Conservation (phyloP, 2,888 invertebrate genomes). For the Drosophila borealis region DNA sequence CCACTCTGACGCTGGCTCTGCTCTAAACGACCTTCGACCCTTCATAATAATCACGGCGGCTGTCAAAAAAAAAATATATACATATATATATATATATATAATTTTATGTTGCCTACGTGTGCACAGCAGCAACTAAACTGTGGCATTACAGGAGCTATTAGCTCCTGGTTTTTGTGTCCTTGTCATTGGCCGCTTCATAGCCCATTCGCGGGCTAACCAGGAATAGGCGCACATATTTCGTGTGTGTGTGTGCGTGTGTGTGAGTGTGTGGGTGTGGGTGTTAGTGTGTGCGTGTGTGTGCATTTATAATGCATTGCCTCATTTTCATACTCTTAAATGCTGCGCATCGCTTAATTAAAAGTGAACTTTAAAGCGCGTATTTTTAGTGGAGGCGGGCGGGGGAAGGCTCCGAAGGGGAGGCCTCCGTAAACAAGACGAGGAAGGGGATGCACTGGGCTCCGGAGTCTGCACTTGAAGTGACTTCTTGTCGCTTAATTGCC, state of each 20-base stretch:
- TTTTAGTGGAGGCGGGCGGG: neutral
- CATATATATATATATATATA: slow-evolving; percentile 23
- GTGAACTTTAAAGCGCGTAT: slow-evolving; percentile 30
- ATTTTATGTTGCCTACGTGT: slow-evolving; percentile 73
- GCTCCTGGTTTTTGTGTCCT: slow-evolving; percentile 44
- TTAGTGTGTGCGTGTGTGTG: slow-evolving; percentile 43
- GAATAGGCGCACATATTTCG: slow-evolving; percentile 30
- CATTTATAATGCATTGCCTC: slow-evolving; percentile 72
- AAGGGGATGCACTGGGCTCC: neutral
- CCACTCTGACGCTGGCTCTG: neutral
- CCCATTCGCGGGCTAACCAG: slow-evolving; percentile 43
- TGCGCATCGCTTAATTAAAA: slow-evolving; percentile 69
- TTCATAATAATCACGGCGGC: slow-evolving; percentile 69
- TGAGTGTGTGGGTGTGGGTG: slow-evolving; percentile 3
- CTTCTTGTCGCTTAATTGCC: slow-evolving; percentile 71
- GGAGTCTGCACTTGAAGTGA: slow-evolving; percentile 46
- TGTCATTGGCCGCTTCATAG: slow-evolving; percentile 43
- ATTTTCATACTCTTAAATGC: slow-evolving; percentile 53
- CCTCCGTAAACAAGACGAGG: neutral
- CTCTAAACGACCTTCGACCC: slow-evolving; percentile 52
- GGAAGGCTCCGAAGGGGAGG: neutral
- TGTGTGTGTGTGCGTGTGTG: neutral
- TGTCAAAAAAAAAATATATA: slow-evolving; percentile 3
- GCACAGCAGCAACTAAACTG: slow-evolving; percentile 63
- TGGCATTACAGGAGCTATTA: slow-evolving; percentile 73